A percentile compares a stretch with the other conserved stretches of the same genome.
Evolutionary conservation across 30 jellyfish, hydroid and myxozoan genomes (phyloP).

Genomic region (Pelagia noctiluca): DNA sequence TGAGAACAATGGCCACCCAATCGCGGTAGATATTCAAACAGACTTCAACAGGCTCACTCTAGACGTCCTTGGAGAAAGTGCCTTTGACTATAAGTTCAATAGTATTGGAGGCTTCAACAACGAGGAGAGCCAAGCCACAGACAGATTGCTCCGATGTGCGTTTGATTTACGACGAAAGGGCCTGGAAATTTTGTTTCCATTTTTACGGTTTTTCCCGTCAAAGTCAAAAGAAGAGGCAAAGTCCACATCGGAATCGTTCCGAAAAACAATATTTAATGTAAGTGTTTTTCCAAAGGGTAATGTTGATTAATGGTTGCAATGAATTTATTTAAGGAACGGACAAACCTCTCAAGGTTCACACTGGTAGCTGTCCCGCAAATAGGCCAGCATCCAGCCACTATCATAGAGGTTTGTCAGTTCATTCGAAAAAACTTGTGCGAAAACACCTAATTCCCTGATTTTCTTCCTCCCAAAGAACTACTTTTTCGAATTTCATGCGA

Average conservation of each 20-base stretch:
- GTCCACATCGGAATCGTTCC: neutral
- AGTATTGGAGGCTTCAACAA: neutral
- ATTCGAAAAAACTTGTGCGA: too few species aligned
- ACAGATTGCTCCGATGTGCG: slow-evolving; percentile 26
- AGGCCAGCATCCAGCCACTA: too few species aligned
- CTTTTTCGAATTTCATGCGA: too few species aligned
- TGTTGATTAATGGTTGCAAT: too few species aligned
- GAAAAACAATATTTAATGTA: slow-evolving; percentile 6
- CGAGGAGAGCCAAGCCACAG: slow-evolving; percentile 38
- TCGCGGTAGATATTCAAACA: slow-evolving; percentile 22
- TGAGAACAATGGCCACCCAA: neutral
- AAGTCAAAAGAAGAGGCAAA: slow-evolving; percentile 2
- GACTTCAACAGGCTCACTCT: slow-evolving; percentile 23
- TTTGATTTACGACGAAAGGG: slow-evolving; percentile 13
- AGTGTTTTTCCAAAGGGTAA: too few species aligned
- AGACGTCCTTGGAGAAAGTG: slow-evolving; percentile 42
- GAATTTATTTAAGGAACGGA: too few species aligned
- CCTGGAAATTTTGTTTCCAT: slow-evolving; percentile 21
- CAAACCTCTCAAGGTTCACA: too few species aligned
- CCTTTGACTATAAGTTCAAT: slow-evolving; percentile 36
- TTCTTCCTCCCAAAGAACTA: too few species aligned
- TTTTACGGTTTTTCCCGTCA: slow-evolving; percentile 18
- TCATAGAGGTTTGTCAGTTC: too few species aligned
- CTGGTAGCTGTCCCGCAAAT: too few species aligned
- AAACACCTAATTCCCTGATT: too few species aligned